Percentiles rank a stretch among this genome's conserved stretches.
Evolutionary conservation across 2,888 invertebrate genomes (phyloP).

Genomic region (Geophilus truncorum): DNA sequence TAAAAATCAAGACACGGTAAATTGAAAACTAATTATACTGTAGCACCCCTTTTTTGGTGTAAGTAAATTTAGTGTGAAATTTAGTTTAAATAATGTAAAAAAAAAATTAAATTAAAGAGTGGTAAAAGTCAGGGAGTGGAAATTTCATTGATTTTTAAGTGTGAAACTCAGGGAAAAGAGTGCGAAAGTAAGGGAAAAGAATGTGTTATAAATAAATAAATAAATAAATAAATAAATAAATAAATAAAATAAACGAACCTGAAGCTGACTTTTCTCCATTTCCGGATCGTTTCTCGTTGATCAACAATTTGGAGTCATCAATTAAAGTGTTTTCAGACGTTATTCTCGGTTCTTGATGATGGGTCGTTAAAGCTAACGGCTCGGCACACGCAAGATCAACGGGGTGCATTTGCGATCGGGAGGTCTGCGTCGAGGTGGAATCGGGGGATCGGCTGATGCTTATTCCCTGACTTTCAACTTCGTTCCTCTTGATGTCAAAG

Average conservation of each 20-base stretch:
- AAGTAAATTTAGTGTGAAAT: no score
- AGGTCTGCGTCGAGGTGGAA: neutral
- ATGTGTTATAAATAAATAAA: no score
- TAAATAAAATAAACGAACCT: neutral
- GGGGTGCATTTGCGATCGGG: neutral
- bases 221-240: neutral
- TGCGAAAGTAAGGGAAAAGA: no score
- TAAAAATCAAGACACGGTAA: no score
- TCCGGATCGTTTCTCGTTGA: neutral
- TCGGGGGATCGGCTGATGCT: neutral
- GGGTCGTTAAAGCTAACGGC: neutral
- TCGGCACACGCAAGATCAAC: neutral
- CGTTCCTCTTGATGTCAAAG: neutral
- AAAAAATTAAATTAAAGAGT: no score
- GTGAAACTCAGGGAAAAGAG: no score
- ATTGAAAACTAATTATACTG: no score
- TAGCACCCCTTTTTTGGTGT: no score
- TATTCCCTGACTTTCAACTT: neutral
- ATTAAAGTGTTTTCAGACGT: neutral
- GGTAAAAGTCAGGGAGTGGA: no score
- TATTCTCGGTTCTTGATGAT: neutral
- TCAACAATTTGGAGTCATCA: neutral
- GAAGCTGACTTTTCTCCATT: neutral
- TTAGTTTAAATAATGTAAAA: no score
- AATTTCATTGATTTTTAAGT: no score